Evolutionary conservation across 2,113 vertebrate genomes (phyloP).

Genomic region (Nicator chloris): DNA sequence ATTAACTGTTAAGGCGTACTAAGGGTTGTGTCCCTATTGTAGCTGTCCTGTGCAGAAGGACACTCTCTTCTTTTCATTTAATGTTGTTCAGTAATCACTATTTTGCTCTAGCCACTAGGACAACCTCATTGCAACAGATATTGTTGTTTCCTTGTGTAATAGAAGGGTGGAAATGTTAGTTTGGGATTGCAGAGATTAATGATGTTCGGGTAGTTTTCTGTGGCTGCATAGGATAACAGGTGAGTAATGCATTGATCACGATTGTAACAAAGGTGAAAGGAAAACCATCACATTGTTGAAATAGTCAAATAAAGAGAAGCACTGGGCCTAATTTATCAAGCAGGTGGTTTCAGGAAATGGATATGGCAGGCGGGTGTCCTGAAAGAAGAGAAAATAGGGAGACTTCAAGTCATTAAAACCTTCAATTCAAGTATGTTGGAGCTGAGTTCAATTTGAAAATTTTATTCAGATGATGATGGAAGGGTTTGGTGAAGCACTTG

Average conservation of each 20-base stretch:
- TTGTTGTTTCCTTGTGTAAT: neutral
- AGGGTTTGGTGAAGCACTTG: neutral
- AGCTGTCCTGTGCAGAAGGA: neutral
- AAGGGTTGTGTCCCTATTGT: neutral
- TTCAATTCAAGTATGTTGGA: neutral
- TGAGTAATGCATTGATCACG: rapidly evolving
- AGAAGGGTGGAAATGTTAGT: neutral
- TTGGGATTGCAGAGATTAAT: neutral
- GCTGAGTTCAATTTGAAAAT: neutral
- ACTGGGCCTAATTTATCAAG: neutral
- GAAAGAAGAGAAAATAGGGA: neutral
- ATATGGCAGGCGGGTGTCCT: neutral
- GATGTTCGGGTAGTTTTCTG: neutral
- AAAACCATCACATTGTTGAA: neutral
- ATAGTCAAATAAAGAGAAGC: neutral
- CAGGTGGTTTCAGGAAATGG: neutral
- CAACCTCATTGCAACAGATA: neutral
- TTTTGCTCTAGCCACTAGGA: neutral
- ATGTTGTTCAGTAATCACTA: neutral
- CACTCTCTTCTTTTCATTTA: neutral
- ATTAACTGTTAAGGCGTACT: neutral
- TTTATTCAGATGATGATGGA: neutral
- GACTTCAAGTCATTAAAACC: neutral
- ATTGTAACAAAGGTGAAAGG: neutral
- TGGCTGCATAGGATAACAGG: neutral